Percentiles rank a stretch among this genome's conserved stretches.
Evolutionary conservation across 1,140 invertebrate genomes (phyloP).

Genomic region (Procambarus virginalis): DNA sequence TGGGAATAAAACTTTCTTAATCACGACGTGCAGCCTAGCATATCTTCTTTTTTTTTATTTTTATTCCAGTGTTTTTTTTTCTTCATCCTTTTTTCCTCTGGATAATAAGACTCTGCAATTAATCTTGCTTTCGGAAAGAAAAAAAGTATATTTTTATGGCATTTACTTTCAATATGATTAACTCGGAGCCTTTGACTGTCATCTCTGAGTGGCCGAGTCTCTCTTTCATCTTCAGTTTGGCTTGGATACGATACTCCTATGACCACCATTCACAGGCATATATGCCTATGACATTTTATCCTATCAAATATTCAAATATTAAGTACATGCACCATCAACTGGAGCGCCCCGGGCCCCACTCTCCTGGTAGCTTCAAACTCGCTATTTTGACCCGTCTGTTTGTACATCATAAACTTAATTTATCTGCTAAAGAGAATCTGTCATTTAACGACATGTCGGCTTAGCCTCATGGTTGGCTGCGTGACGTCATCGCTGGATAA

Average conservation of each 20-base stretch:
- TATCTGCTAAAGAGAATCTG: neutral
- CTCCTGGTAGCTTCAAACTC: neutral
- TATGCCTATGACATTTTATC: slow-evolving; percentile 47
- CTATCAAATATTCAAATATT: slow-evolving; percentile 29
- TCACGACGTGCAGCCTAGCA: slow-evolving; percentile 48
- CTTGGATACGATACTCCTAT: too few relatives aligned
- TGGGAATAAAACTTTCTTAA: slow-evolving; percentile 65
- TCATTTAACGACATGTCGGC: neutral
- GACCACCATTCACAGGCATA: slow-evolving; percentile 5
- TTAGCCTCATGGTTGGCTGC: neutral
- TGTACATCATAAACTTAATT: neutral
- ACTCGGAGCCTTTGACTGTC: slow-evolving; percentile 45
- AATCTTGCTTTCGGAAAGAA: slow-evolving; percentile 55
- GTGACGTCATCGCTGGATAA: neutral
- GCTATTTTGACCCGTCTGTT: neutral
- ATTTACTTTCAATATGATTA: slow-evolving; percentile 58
- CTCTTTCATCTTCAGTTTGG: slow-evolving; percentile 24
- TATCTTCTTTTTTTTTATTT: slow-evolving; percentile 28
- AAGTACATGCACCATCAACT: slow-evolving; percentile 19
- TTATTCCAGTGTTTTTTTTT: slow-evolving; percentile 6
- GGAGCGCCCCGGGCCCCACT: neutral
- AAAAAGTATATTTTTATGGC: slow-evolving; percentile 26
- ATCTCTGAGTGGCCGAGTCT: slow-evolving; percentile 28
- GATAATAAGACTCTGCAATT: slow-evolving; percentile 62
- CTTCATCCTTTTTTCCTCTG: slow-evolving; percentile 24